A percentile compares a stretch with the other conserved stretches of the same genome.
phyloP scores from a whole-genome alignment of 2,113 vertebrate genomes.

The Neolamprologus tretocephalus region DNA sequence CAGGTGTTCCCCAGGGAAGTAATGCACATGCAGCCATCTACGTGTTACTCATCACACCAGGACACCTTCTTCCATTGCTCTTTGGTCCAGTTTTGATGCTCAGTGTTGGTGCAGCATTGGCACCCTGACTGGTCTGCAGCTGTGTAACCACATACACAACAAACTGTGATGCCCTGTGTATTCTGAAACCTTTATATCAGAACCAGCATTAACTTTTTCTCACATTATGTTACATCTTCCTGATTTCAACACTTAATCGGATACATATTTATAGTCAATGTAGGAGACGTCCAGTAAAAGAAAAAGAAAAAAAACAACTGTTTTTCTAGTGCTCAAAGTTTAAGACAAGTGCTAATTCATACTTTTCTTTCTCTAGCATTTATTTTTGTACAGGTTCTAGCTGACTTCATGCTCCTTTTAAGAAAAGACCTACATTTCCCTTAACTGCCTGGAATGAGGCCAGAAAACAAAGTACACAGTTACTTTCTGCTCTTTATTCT shows the following conservation, averaged over 20 bases:
- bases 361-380: accelerated
- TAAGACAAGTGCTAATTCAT: neutral
- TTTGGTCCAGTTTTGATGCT: neutral
- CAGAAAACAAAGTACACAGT: neutral
- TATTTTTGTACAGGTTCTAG: neutral
- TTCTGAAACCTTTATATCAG: neutral
- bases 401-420: neutral
- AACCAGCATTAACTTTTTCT: neutral
- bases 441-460: neutral
- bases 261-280: neutral
- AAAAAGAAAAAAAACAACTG: neutral
- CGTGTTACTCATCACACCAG: neutral
- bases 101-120: neutral
- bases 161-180: neutral
- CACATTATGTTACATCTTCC: neutral
- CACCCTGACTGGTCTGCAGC: neutral
- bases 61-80: neutral
- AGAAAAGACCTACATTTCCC: neutral
- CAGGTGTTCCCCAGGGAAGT: neutral
- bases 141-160: neutral
- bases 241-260: neutral
- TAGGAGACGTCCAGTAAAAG: neutral
- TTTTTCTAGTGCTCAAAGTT: neutral
- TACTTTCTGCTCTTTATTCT: neutral
- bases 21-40: neutral